Evolutionary conservation across 2,888 invertebrate species (phyloP), one percentile per base, ranked within the genome.

Genomic region (Automeris io): DNA sequence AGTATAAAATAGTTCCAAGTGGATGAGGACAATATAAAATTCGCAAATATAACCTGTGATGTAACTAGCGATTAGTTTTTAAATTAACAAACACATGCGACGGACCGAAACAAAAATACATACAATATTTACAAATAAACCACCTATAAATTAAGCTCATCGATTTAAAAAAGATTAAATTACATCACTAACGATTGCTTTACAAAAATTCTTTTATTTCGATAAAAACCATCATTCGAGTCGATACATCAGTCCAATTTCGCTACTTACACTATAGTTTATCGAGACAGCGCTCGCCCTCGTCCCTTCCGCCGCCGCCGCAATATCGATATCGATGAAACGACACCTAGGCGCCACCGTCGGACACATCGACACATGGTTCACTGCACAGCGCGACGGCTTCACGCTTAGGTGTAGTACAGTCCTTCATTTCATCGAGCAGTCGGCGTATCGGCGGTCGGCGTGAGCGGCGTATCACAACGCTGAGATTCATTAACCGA

Each of bases 71-170:
- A 51, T 49, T 51, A 53, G 46, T 52, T 44, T n/a, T n/a, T 46
- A 43, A 47, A 46, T 33, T 19, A 37, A 43, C 48, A 56, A 36
- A 46, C 48, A 48, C 50, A 51, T 69, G 70, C 65, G 74, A 76
- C 71, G 73, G 62, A 68, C 64, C 59, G 52, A 68, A 70, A 72
- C 62, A 58, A 51, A 52, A 63, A 72, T 77, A 78, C 74, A 70
- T 78, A 78, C 79, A 80, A 79, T 81, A 81, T 81, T 79, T 81
- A 81, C 81, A 81, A 78, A 79, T 72, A 77, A 77, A 76, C 61
- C 60, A 48, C 58, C 72, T 78, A 78, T 59, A 77, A 79, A 77
- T 71, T 75, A 80, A 80, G 80, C 80, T 80, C 79, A 69, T 77
- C 70, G 59, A 67, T 75, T 71, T 64, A 63, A 68, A 67, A 74